Base-by-base conservation (phyloP, 2,113 vertebrate genomes). In the Sturnira hondurensis region DNA sequence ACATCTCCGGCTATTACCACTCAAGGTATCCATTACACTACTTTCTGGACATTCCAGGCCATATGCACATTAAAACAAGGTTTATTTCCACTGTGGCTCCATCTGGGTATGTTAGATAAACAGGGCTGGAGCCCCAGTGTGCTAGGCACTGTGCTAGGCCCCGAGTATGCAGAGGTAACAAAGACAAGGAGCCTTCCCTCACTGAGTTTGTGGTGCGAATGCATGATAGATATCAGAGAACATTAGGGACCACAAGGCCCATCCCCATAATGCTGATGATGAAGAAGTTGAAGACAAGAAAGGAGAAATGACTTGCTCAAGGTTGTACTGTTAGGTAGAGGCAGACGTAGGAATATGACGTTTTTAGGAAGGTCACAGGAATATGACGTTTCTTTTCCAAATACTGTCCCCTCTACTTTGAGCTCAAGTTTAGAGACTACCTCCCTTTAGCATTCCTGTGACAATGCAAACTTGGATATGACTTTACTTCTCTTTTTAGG, bases 321-420 rank as follows among this genome's bases (percentile, higher is more conserved):
- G 78, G 73, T 86, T 63, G 86, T 22, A 63, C 3, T 56, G 36
- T 63, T 89, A 80, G 28, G 87, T 61, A 85, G 73, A 91, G 22
- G 33, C 73, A 80, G 70, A 97, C 10, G 70, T 50, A 33, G n/a
- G 38, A 93, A n/a, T n/a, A n/a, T n/a, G n/a, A n/a, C n/a, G n/a
- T n/a, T n/a, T n/a, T n/a, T n/a, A n/a, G 11, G 56, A 85, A 91
- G 26, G 38, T 95, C 89, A 90, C 43, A 83, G 73, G 78, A 91
- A 90, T 58, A 76, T 45, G 47, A 74, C 28, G 9, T 54, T 96
- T 84, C 94, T 80, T 94, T 91, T 58, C 61, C 70, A 95, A 90
- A 91, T 52, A 68, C 43, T 71, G 43, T 70, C 28, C n/a, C 33
- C 54, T 85, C n/a, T 61, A 63, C n/a, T 4, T 61, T 36, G 6